Conservation (phyloP, 1,140 invertebrate species). For the Lepidurus arcticus region DNA sequence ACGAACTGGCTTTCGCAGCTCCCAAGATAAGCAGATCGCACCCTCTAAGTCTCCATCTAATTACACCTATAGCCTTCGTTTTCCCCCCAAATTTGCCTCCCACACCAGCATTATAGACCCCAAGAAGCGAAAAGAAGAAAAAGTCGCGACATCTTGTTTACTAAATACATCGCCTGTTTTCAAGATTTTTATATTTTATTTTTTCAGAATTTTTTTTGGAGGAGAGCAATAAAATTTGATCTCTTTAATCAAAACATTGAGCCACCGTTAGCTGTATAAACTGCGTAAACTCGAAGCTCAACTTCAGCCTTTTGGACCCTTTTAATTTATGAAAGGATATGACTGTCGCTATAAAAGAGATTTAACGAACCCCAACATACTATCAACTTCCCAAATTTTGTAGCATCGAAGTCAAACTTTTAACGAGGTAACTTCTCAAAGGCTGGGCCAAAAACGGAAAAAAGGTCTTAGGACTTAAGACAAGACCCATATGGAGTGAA, state of each 20-base stretch:
- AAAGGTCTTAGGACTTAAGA: background rate
- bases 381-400: background rate
- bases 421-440: background rate
- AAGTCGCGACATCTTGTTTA: too few species aligned
- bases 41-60: background rate
- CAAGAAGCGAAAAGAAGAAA: too few species aligned
- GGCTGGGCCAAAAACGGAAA: background rate
- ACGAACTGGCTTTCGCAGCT: constrained; percentile 1
- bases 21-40: background rate
- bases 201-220: too few species aligned
- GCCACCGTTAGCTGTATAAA: too few species aligned
- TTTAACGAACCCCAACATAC: background rate
- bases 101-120: too few species aligned
- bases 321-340: background rate
- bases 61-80: background rate
- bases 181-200: too few species aligned
- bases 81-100: background rate
- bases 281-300: too few species aligned
- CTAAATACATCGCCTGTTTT: too few species aligned
- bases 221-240: too few species aligned
- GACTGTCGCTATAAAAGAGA: background rate
- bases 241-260: too few species aligned
- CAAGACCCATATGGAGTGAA: background rate
- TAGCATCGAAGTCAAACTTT: background rate
- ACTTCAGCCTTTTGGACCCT: background rate